Evolutionary conservation across 1,140 invertebrate genomes (phyloP), one percentile per base, ranked within the genome.

Genomic region (Pseudoatta argentina): DNA sequence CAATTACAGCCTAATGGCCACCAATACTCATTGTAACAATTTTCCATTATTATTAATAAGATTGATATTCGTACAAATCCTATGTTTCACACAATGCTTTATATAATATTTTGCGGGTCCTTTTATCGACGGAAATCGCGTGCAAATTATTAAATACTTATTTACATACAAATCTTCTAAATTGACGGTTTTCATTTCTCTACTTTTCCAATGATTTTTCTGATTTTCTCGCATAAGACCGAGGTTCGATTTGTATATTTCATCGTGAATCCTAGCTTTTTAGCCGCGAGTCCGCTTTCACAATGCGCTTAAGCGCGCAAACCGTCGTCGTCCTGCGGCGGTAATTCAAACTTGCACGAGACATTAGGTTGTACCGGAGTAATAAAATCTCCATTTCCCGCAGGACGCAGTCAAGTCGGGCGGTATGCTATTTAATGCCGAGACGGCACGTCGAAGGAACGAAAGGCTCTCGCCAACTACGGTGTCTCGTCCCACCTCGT

Each of bases 351-450:
- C 78, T 91, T 91, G 89, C 89, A 90, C 82, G 77, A 92, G 85
- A 86, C 88, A 90, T 90, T 90, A 90, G 90, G 83, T 90, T 88
- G 90, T 92, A 91, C 76, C 53, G 86, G 75, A 86, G 91, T 89
- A 91, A 91, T 91, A 91, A 91, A 91, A 91, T 91, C 90, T 89
- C 91, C 91, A 91, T 91, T 91, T 91, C 88, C 90, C 90, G 67
- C 73, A 83, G 90, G 89, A 89, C 91, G 79, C 83, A 91, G 90
- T 89, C 89, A 89, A 91, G 86, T 91, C 90, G 82, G 79, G 89
- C 12, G 79, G 79, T 86, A 88, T 91, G 86, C 90, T 91, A 91
- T 91, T 91, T 91, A 91, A 91, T 83, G 88, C 83, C 61, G 86
- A 89, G 85, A 85, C 75, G 55, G 85, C 90, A 87, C 79, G 89